Conservation (phyloP, 2,888 invertebrate genomes). For the Petrolisthes cinctipes region DNA sequence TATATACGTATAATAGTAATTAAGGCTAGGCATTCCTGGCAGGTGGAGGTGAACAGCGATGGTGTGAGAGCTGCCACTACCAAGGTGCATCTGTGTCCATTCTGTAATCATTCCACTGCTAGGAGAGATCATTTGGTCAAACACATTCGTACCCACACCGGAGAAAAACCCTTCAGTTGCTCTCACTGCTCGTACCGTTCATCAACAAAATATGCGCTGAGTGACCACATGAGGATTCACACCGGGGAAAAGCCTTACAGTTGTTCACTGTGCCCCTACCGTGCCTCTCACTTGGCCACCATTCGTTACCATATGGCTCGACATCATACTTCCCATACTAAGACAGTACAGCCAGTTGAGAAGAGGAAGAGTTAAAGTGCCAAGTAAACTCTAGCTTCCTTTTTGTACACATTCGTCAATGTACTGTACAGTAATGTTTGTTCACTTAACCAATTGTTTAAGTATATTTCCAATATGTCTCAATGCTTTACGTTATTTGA, state of each 20-base stretch:
- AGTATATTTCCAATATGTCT: too few species aligned
- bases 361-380: too few species aligned
- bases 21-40: conserved; percentile 46
- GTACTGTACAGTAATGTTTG: too few species aligned
- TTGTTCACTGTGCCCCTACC: conserved; percentile 33
- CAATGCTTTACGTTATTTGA: not conserved
- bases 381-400: too few species aligned
- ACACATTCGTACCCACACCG: conserved; percentile 51
- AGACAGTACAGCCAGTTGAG: not conserved
- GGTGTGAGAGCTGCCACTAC: conserved; percentile 41
- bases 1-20: conserved; percentile 13
- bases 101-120: conserved; percentile 41
- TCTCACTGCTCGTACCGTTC: conserved; percentile 37
- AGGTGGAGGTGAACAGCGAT: conserved; percentile 48
- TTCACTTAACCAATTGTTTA: too few species aligned
- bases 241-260: conserved; percentile 50
- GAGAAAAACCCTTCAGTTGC: conserved; percentile 49
- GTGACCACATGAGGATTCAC: conserved; percentile 47
- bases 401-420: too few species aligned
- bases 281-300: conserved; percentile 32
- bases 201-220: conserved; percentile 31
- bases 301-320: conserved; percentile 37
- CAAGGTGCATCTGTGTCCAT: conserved; percentile 48
- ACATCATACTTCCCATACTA: conserved; percentile 2
- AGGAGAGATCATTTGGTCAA: conserved; percentile 53